phyloP scores from a whole-genome alignment of 2,888 invertebrate species.

The Eilema sororculum region DNA sequence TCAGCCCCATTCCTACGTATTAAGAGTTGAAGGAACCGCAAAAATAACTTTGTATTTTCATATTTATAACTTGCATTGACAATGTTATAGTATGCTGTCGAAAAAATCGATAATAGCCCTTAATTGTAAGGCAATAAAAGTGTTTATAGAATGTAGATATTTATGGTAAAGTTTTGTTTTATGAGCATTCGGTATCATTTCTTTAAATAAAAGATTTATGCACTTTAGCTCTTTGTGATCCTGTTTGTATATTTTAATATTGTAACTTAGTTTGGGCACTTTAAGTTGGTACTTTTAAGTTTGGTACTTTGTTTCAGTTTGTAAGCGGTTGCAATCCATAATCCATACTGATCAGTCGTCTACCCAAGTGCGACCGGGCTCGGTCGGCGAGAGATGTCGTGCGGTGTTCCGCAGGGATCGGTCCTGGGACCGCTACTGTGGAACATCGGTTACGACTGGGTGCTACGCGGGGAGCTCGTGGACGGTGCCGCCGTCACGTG shows the following conservation, averaged over 20 bases:
- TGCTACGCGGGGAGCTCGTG: too few species aligned
- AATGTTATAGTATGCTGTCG: constrained; percentile 32
- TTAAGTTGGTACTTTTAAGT: too few species aligned
- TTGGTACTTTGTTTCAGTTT: not conserved
- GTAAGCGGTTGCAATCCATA: too few species aligned
- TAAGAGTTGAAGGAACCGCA: constrained; percentile 44
- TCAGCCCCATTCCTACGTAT: constrained; percentile 8
- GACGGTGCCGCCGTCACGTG: too few species aligned
- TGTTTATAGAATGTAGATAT: constrained; percentile 10
- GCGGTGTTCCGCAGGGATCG: too few species aligned
- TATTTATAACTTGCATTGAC: constrained; percentile 57
- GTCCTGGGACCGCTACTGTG: too few species aligned
- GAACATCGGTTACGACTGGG: too few species aligned
- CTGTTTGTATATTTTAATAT: constrained; percentile 32
- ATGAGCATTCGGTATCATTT: constrained; percentile 58
- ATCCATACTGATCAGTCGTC: too few species aligned
- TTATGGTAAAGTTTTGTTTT: constrained; percentile 49
- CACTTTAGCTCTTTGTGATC: constrained; percentile 44
- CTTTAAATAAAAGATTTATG: constrained; percentile 56
- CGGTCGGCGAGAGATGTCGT: too few species aligned
- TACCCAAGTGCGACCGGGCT: too few species aligned
- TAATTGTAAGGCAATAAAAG: constrained; percentile 24
- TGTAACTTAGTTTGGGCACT: not conserved
- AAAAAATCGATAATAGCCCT: constrained; percentile 12
- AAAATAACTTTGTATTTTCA: constrained; percentile 51